A percentile compares a stretch with the other conserved stretches of the same genome.
Evolutionary conservation across 2,113 vertebrate genomes (phyloP).

Genomic region (Tautogolabrus adspersus): DNA sequence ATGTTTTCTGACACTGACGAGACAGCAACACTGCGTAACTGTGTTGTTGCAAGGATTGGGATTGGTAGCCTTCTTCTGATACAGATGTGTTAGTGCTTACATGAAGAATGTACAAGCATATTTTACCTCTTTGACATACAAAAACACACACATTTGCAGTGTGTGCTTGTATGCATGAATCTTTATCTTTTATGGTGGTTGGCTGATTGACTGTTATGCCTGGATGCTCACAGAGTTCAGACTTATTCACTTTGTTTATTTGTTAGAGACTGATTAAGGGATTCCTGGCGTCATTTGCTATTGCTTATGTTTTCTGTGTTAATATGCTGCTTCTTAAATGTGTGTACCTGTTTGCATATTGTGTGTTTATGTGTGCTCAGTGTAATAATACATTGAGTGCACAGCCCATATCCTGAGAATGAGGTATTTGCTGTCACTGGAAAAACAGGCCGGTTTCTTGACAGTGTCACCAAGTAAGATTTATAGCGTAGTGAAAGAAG

Average conservation of each 20-base stretch:
- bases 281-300: background rate
- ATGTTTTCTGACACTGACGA: background rate
- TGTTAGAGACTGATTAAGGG: conserved; percentile 17
- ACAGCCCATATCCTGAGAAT: conserved; percentile 57
- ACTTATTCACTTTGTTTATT: background rate
- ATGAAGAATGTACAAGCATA: conserved; percentile 6
- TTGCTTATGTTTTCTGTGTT: background rate
- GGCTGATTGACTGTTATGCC: conserved; percentile 38
- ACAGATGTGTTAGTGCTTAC: background rate
- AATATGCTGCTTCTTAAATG: background rate
- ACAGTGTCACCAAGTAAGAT: conserved; percentile 64
- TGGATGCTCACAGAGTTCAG: conserved; percentile 2
- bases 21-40: background rate
- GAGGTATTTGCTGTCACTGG: conserved; percentile 67
- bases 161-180: background rate
- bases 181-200: conserved; percentile 36
- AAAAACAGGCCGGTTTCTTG: conserved; percentile 61
- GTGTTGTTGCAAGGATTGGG: conserved; percentile 19
- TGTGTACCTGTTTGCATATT: conserved; percentile 2
- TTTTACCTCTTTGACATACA: background rate
- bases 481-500: conserved; percentile 45
- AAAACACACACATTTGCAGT: background rate
- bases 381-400: conserved; percentile 7
- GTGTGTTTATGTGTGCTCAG: conserved; percentile 17
- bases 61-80: conserved; percentile 7